Evolutionary conservation across 2,113 vertebrate species (phyloP).

Genomic region (Orientallactaga bullata): DNA sequence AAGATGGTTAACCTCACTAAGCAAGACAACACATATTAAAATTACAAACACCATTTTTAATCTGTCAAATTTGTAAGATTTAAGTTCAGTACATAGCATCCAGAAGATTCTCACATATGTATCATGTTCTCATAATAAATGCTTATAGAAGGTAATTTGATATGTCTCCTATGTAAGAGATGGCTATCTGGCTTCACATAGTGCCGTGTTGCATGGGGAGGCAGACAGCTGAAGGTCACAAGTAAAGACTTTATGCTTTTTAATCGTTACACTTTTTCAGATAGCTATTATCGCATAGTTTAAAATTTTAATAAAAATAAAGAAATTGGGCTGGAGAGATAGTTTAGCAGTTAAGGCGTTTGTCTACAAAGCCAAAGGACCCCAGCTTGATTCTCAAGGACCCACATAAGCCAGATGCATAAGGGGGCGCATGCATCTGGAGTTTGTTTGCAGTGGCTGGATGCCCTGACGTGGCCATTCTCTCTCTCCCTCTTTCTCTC

Average conservation of each 20-base stretch:
- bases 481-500: too few relatives aligned
- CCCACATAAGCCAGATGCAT: too few relatives aligned
- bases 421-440: too few relatives aligned
- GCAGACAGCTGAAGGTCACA: not conserved
- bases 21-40: slow-evolving; percentile 46
- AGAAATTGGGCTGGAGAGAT: too few relatives aligned
- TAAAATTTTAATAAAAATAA: not conserved
- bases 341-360: too few relatives aligned
- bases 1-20: not conserved
- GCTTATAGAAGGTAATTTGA: not conserved
- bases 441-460: too few relatives aligned
- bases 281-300: not conserved
- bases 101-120: not conserved
- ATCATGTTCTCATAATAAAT: not conserved
- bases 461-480: too few relatives aligned
- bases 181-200: not conserved
- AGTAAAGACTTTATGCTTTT: not conserved
- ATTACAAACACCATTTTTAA: not conserved
- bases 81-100: not conserved
- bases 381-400: too few relatives aligned
- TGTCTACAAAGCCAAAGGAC: too few relatives aligned
- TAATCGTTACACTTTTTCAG: not conserved
- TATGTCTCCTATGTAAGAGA: not conserved
- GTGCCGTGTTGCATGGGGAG: not conserved
- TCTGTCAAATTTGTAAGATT: not conserved